A percentile compares a stretch with the other conserved stretches of the same genome.
phyloP scores from a whole-genome alignment of 2,113 vertebrate genomes.

The Probosciger aterrimus region DNA sequence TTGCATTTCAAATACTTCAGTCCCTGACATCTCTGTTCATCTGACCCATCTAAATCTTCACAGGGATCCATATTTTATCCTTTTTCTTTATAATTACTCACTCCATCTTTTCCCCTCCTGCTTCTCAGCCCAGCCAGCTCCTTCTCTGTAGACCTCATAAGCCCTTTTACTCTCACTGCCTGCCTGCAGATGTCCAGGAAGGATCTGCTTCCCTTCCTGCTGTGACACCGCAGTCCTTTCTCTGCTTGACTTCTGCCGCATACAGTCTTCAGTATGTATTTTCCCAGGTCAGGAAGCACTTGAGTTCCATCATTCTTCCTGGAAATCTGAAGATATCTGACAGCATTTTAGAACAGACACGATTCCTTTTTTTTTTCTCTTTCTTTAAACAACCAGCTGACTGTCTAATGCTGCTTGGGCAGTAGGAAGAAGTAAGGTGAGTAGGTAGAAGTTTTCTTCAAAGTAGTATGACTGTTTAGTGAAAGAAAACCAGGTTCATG shows the following conservation, averaged over 20 bases:
- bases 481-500: not conserved
- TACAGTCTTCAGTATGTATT: not conserved
- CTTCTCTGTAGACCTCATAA: not conserved
- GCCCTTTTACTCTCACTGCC: not conserved
- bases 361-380: not conserved
- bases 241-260: not conserved
- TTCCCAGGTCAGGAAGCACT: not conserved
- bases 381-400: not conserved
- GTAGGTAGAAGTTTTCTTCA: not conserved
- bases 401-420: not conserved
- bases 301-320: not conserved
- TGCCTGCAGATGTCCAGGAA: not conserved
- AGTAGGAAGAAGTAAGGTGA: not conserved
- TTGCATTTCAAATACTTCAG: not conserved
- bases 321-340: not conserved
- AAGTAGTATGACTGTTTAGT: not conserved
- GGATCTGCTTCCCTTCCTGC: not conserved
- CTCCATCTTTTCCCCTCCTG: not conserved
- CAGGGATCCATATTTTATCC: not conserved
- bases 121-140: not conserved
- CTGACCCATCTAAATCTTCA: not conserved
- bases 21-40: not conserved
- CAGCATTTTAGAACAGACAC: not conserved
- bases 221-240: not conserved
- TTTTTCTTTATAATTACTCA: not conserved